These are phyloP conservation scores for Aricia agestis DNA, from an alignment of 1,140 invertebrate species.

Conservation along the genomic window DNA sequence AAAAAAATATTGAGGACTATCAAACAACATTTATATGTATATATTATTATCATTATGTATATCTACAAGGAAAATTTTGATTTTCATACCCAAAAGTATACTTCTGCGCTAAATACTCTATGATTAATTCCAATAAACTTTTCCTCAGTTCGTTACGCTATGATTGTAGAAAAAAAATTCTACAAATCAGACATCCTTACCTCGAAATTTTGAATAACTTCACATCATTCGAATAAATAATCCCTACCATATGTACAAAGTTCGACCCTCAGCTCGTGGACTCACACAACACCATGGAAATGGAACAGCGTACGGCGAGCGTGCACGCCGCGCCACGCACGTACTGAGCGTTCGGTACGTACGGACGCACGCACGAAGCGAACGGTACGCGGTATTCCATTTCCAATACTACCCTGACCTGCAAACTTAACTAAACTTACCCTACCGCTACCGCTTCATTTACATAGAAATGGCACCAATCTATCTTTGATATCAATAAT, in stretches of 20 bases:
- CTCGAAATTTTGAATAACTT: slow-evolving; percentile 48
- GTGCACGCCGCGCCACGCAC: slow-evolving; percentile 39
- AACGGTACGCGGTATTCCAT: slow-evolving; percentile 65
- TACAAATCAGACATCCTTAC: slow-evolving; percentile 50
- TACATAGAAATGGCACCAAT: slow-evolving; percentile 75
- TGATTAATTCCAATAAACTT: slow-evolving; percentile 61
- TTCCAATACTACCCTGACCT: slow-evolving; percentile 72
- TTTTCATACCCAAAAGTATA: slow-evolving; percentile 68
- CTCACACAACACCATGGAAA: slow-evolving; percentile 67
- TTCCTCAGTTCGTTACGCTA: slow-evolving; percentile 58
- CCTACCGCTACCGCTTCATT: slow-evolving; percentile 71
- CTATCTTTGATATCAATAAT: slow-evolving; percentile 76
- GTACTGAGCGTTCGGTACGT: slow-evolving; percentile 9
- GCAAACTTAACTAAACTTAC: slow-evolving; percentile 74
- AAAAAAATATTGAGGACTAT: slow-evolving; percentile 77
- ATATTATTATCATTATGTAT: slow-evolving; percentile 69
- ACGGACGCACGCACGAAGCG: slow-evolving; percentile 13
- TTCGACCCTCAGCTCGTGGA: slow-evolving; percentile 73
- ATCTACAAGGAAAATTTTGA: slow-evolving; percentile 72
- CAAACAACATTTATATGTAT: slow-evolving; percentile 74
- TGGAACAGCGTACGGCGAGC: slow-evolving; percentile 61
- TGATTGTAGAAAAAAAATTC: slow-evolving; percentile 53
- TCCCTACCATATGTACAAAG: slow-evolving; percentile 69
- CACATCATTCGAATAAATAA: slow-evolving; percentile 67
- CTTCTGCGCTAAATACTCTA: slow-evolving; percentile 67